Conservation (phyloP, 2,797 vertebrate genomes). For the Betta splendens region DNA sequence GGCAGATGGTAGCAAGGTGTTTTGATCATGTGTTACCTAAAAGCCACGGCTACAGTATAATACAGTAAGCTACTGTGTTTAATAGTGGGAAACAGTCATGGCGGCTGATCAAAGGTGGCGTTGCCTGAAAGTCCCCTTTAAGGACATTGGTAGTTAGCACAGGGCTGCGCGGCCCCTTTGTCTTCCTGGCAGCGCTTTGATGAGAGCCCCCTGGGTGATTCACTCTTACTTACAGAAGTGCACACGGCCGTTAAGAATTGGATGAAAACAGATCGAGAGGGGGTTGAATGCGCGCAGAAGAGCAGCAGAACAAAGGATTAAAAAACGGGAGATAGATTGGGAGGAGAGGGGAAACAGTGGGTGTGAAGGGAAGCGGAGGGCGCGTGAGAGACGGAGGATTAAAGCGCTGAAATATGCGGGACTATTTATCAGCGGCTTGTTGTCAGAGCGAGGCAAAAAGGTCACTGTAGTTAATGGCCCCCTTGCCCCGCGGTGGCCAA, state of each 20-base stretch:
- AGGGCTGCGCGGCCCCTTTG: slow-evolving; percentile 72
- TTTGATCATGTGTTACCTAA: slow-evolving; percentile 17
- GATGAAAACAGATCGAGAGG: slow-evolving; percentile 80
- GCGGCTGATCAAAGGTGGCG: slow-evolving; percentile 77
- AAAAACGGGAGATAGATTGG: slow-evolving; percentile 58
- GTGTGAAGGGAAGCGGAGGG: slow-evolving; percentile 36
- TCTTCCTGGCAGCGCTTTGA: slow-evolving; percentile 81
- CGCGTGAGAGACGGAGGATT: slow-evolving; percentile 38
- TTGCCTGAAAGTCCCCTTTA: slow-evolving; percentile 69
- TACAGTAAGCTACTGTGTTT: slow-evolving; percentile 33
- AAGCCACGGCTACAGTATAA: slow-evolving; percentile 11
- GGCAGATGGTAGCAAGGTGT: slow-evolving; percentile 14
- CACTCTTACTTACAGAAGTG: slow-evolving; percentile 80
- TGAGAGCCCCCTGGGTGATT: slow-evolving; percentile 79
- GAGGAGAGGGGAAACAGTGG: slow-evolving; percentile 39
- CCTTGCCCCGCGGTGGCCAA: slow-evolving; percentile 38
- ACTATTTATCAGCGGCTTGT: slow-evolving; percentile 49
- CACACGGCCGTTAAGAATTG: slow-evolving; percentile 77
- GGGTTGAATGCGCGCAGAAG: slow-evolving; percentile 58
- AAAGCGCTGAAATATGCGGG: slow-evolving; percentile 46
- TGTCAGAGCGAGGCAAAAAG: slow-evolving; percentile 60
- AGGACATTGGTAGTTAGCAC: slow-evolving; percentile 75
- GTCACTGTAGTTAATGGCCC: slow-evolving; percentile 57
- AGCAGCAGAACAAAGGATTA: slow-evolving; percentile 55
- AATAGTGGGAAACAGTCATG: slow-evolving; percentile 56